phyloP scores from a whole-genome alignment of 2,113 vertebrate genomes.

The Heptranchias perlo region DNA sequence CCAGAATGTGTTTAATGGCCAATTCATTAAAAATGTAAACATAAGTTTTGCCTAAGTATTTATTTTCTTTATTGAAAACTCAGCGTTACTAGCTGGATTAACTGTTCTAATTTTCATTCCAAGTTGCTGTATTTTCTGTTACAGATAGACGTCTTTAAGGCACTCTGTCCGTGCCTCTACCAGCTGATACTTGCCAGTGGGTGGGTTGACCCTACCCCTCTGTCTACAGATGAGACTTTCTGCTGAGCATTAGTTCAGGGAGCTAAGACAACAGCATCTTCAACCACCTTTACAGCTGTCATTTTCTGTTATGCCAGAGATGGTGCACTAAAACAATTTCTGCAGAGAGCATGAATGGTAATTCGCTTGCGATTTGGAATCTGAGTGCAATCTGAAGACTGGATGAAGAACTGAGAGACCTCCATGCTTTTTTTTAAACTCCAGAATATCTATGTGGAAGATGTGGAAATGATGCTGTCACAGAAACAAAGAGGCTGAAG shows the following conservation, averaged over 20 bases:
- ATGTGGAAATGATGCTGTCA: constrained; percentile 45
- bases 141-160: neutral
- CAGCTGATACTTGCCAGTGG: neutral
- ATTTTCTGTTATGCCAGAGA: constrained; percentile 51
- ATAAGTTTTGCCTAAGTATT: neutral
- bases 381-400: constrained; percentile 36
- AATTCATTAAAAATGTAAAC: neutral
- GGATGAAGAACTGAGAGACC: constrained; percentile 44
- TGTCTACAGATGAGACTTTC: neutral
- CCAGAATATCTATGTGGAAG: constrained; percentile 43
- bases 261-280: neutral
- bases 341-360: constrained; percentile 40
- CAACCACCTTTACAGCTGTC: constrained; percentile 38
- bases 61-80: neutral
- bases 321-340: constrained; percentile 44
- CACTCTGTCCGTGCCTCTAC: neutral
- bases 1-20: neutral
- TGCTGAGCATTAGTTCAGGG: constrained; percentile 1
- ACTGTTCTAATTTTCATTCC: neutral
- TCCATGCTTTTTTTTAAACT: constrained; percentile 42
- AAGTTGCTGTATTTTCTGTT: constrained; percentile 19
- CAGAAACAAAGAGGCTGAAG: constrained; percentile 50
- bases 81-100: neutral
- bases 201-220: neutral
- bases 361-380: constrained; percentile 37